Base-by-base conservation (phyloP, 2,888 invertebrate genomes). In the Cephus pulcher region DNA sequence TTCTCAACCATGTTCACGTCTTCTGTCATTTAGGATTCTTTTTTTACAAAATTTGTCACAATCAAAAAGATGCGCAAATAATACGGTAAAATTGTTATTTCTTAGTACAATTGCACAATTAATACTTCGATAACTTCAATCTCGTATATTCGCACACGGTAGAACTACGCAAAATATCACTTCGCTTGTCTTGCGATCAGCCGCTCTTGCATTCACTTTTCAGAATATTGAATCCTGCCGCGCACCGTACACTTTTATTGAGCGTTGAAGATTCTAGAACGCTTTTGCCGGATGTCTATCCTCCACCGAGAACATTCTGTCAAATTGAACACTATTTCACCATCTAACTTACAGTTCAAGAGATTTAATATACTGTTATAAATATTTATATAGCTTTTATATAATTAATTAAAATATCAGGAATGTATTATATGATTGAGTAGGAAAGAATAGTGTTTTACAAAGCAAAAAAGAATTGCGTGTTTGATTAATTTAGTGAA, bases 11-110 rank as follows among this genome's bases (percentile, higher is more conserved):
- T 91, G 69, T 84, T 82, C 2, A 92, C 90, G 87, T 91, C 90
- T 83, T 92, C 92, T 23, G 92, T 92, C 91, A 92, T 92, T 87
- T 89, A 76, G 30, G 12, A 15, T 30, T 56, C 2, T 23, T 23
- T 9, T 30, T 23, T 23, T 23, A 56, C 9, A 4, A 56, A 23
- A 34, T 37, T 34, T n/a, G 12, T 32, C 12, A 30, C 33, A 11
- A 73, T 33, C 33, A 23, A 56, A 15, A 73, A 23, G n/a, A 1
- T 40, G 15, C 30, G 23, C 34, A 73, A 40, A 34, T 74, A 23
- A 56, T 56, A 56, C 0, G 23, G 9, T 0, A 9, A 56, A 56
- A 56, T 2, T 23, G 6, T 56, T 56, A 56, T 56, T 56, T 56
- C 9, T 56, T 15, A 23, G 1, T 56, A 1, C 9, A 56, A 56